phyloP scores from a whole-genome alignment of 1,140 invertebrate species.

The Drosophila erecta region DNA sequence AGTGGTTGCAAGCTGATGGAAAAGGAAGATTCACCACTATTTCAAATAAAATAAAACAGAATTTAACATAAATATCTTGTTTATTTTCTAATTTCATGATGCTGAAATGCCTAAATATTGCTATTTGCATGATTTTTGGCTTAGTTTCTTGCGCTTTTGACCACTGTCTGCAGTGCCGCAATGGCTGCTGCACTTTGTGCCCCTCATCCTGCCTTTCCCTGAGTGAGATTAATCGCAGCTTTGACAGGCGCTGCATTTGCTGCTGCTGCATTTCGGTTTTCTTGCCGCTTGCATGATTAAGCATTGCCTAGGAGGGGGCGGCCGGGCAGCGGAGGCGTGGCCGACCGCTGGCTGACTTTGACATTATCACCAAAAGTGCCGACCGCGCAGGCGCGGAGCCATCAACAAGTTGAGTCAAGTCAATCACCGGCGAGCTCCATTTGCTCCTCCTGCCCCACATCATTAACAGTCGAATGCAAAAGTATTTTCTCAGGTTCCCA shows the following conservation, averaged over 20 bases:
- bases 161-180: slow-evolving; percentile 5
- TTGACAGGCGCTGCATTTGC: slow-evolving; percentile 76
- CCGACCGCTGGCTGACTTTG: slow-evolving; percentile 59
- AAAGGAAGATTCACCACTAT: not conserved
- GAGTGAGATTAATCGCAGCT: slow-evolving; percentile 82
- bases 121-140: too few relatives aligned
- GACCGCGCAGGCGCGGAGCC: slow-evolving; percentile 35
- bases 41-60: not conserved
- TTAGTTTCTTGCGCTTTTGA: not conserved
- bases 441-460: slow-evolving; percentile 34
- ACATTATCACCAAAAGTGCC: slow-evolving; percentile 76
- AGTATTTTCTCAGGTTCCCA: not conserved
- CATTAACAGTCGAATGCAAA: slow-evolving; percentile 25
- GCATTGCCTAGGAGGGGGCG: slow-evolving; percentile 30
- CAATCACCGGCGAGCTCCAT: slow-evolving; percentile 43
- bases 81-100: too few relatives aligned
- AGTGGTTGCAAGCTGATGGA: slow-evolving; percentile 26
- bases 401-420: slow-evolving; percentile 60
- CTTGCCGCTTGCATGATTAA: slow-evolving; percentile 36
- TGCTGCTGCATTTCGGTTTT: slow-evolving; percentile 66
- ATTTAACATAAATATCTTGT: too few relatives aligned
- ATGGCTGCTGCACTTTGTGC: slow-evolving; percentile 22
- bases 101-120: too few relatives aligned
- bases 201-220: slow-evolving; percentile 29
- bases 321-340: slow-evolving; percentile 11